A percentile compares a stretch with the other conserved stretches of the same genome.
Conservation (phyloP, 2,797 vertebrate genomes). For the Myotis myotis region DNA sequence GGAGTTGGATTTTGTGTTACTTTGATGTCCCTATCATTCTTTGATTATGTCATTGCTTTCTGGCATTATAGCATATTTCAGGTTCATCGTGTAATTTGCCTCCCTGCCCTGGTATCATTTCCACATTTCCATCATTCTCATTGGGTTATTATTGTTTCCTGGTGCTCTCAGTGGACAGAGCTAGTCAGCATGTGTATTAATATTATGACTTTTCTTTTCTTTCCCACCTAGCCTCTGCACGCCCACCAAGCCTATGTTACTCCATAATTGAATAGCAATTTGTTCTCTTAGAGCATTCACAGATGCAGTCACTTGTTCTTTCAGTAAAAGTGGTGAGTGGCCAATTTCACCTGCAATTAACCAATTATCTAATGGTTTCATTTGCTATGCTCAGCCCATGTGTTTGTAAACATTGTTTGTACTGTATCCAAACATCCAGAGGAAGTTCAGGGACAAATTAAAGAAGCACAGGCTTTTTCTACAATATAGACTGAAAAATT, state of each 20-base stretch:
- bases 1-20: not conserved
- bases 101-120: not conserved
- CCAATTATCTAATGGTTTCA: constrained; percentile 51
- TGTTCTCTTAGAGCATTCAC: constrained; percentile 51
- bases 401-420: constrained; percentile 50
- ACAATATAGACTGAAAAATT: not conserved
- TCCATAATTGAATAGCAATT: constrained; percentile 40
- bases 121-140: not conserved
- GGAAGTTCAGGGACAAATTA: not conserved
- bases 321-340: constrained; percentile 56
- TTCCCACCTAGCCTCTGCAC: not conserved
- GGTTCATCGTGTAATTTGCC: not conserved
- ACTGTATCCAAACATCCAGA: constrained; percentile 46
- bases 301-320: constrained; percentile 55
- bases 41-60: not conserved
- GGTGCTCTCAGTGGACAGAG: not conserved
- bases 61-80: not conserved
- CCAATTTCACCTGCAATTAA: constrained; percentile 70
- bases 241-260: not conserved
- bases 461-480: not conserved
- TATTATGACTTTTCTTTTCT: not conserved
- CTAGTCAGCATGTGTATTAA: not conserved
- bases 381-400: not conserved
- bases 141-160: not conserved
- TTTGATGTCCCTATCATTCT: not conserved